phyloP scores from a whole-genome alignment of 2,797 vertebrate species.

The Kryptopterus vitreolus region DNA sequence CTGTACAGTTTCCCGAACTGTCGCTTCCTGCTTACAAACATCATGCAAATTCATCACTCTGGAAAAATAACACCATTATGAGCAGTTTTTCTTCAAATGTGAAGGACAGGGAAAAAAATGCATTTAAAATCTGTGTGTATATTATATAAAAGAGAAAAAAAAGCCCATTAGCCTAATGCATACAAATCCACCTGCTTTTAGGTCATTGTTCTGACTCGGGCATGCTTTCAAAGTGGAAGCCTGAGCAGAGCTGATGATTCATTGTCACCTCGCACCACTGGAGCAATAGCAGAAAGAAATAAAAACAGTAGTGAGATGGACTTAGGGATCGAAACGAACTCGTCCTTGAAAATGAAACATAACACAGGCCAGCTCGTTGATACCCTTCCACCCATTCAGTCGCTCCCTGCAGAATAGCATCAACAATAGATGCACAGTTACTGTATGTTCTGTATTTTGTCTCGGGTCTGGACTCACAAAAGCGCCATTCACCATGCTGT shows the following conservation, averaged over 20 bases:
- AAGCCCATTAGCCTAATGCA: too few relatives aligned
- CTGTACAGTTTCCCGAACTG: neutral
- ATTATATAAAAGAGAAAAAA: too few relatives aligned
- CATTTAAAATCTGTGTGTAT: too few relatives aligned
- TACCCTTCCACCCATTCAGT: neutral
- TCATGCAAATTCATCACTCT: neutral
- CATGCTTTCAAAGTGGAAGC: neutral
- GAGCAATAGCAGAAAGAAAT: neutral
- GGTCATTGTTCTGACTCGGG: neutral
- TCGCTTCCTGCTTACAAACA: neutral
- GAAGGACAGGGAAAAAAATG: neutral
- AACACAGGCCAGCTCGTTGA: neutral
- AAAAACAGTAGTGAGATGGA: neutral
- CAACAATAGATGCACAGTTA: slow-evolving; percentile 29
- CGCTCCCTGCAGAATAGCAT: neutral
- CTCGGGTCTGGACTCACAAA: neutral
- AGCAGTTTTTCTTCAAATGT: neutral
- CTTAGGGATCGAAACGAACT: neutral
- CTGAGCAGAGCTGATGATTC: slow-evolving; percentile 11
- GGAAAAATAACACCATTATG: neutral
- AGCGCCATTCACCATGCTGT: slow-evolving; percentile 5
- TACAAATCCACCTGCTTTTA: neutral
- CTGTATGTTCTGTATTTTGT: neutral
- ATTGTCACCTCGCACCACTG: neutral
- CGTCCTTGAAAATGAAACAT: neutral